Evolutionary conservation across 2,888 invertebrate species (phyloP).

Genomic region (Atrina japonica): DNA sequence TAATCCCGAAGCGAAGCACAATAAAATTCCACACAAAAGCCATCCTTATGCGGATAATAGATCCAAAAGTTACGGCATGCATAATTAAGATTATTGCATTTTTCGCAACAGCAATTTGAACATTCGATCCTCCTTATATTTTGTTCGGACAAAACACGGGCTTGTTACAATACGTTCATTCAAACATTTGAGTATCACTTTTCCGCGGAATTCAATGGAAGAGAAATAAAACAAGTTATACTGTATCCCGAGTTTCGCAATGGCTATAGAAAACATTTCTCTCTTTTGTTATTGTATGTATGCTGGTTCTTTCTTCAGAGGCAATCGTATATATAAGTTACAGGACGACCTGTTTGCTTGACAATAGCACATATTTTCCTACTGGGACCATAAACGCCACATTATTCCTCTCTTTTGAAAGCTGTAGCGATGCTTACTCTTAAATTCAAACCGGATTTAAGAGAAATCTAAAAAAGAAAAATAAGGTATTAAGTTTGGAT

Average conservation of each 20-base stretch:
- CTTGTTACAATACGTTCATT: slow-evolving; percentile 21
- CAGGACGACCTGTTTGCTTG: slow-evolving; percentile 1
- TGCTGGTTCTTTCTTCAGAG: slow-evolving; percentile 31
- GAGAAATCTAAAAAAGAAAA: too few relatives aligned
- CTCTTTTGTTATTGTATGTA: slow-evolving; percentile 27
- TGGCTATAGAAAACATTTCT: slow-evolving; percentile 26
- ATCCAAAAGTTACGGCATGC: slow-evolving; percentile 11
- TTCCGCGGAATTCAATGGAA: slow-evolving; percentile 33
- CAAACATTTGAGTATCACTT: slow-evolving; percentile 24
- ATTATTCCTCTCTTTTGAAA: too few relatives aligned
- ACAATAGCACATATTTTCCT: slow-evolving; percentile 20
- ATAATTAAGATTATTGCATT: slow-evolving; percentile 32
- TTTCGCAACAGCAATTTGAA: slow-evolving; percentile 21
- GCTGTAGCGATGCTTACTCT: too few relatives aligned
- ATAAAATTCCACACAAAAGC: too few relatives aligned
- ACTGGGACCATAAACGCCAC: slow-evolving; percentile 1
- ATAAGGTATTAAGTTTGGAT: too few relatives aligned
- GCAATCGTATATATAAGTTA: slow-evolving; percentile 26
- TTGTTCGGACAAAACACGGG: slow-evolving; percentile 23
- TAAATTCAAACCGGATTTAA: too few relatives aligned
- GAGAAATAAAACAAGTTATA: slow-evolving; percentile 38
- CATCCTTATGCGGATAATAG: too few relatives aligned
- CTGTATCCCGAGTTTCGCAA: slow-evolving; percentile 40
- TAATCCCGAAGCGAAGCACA: too few relatives aligned
- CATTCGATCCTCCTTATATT: slow-evolving; percentile 29